Conservation (phyloP, 1,140 invertebrate genomes). For the Bombus confusus region DNA sequence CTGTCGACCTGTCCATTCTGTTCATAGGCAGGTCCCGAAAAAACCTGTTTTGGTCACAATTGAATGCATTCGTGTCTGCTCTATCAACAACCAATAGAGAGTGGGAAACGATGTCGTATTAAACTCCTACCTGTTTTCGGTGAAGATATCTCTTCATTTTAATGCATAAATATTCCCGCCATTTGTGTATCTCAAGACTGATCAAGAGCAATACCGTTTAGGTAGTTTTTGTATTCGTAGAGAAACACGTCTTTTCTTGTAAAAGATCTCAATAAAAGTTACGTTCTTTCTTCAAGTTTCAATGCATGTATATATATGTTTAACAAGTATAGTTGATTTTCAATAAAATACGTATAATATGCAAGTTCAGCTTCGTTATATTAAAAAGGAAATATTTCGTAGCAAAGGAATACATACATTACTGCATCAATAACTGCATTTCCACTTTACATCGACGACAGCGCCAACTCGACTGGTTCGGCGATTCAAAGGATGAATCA, state of each 20-base stretch:
- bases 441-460: not conserved
- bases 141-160: constrained; percentile 15
- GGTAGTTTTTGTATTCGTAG: too few species aligned
- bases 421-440: not conserved
- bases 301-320: too few species aligned
- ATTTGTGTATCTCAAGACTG: not conserved
- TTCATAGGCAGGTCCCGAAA: constrained; percentile 31
- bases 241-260: not conserved
- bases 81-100: constrained; percentile 3
- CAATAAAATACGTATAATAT: not conserved
- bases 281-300: not conserved
- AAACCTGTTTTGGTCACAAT: constrained; percentile 42
- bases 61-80: constrained; percentile 26
- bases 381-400: not conserved
- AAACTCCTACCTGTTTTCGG: not conserved
- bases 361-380: not conserved
- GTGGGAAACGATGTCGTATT: not conserved
- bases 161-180: not conserved
- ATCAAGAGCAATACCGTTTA: not conserved
- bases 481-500: not conserved
- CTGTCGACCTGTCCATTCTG: constrained; percentile 37
- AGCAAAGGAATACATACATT: not conserved
- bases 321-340: not conserved
- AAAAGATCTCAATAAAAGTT: not conserved
- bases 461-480: not conserved